Percentiles rank a stretch among this genome's conserved stretches.
These are phyloP conservation scores for Aspidapion aeneum DNA, from an alignment of 2,888 invertebrate genomes.

Conservation along the genomic window DNA sequence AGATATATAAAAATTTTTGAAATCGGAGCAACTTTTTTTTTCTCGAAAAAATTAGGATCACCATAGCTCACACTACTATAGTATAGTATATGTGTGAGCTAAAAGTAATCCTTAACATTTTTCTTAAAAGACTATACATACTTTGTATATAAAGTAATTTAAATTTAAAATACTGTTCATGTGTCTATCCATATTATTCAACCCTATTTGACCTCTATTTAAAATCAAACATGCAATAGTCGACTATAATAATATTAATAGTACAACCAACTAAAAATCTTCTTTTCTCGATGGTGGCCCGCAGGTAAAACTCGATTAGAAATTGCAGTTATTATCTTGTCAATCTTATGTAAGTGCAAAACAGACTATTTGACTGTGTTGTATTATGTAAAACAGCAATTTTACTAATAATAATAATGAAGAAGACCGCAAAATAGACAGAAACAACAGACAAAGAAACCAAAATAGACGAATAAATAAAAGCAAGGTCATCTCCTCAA, in stretches of 20 bases:
- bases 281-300: neutral
- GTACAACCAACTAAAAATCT: neutral
- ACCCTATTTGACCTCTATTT: neutral
- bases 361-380: neutral
- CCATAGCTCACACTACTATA: too few species aligned
- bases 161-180: too few species aligned
- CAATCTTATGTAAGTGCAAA: neutral
- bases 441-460: too few species aligned
- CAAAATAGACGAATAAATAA: too few species aligned
- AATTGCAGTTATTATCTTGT: neutral
- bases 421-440: neutral
- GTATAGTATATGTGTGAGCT: too few species aligned
- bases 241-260: neutral
- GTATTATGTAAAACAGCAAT: neutral
- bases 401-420: neutral
- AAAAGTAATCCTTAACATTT: too few species aligned
- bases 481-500: too few species aligned
- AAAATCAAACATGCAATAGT: neutral
- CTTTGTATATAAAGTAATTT: too few species aligned
- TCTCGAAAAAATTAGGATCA: too few species aligned
- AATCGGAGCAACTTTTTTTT: too few species aligned
- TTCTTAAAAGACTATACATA: too few species aligned
- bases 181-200: neutral
- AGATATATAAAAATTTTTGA: too few species aligned
- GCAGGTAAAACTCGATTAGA: neutral